Percentiles rank a stretch among this genome's conserved stretches.
Evolutionary conservation across 2,113 vertebrate genomes (phyloP).

Genomic region (Nannospalax galili): DNA sequence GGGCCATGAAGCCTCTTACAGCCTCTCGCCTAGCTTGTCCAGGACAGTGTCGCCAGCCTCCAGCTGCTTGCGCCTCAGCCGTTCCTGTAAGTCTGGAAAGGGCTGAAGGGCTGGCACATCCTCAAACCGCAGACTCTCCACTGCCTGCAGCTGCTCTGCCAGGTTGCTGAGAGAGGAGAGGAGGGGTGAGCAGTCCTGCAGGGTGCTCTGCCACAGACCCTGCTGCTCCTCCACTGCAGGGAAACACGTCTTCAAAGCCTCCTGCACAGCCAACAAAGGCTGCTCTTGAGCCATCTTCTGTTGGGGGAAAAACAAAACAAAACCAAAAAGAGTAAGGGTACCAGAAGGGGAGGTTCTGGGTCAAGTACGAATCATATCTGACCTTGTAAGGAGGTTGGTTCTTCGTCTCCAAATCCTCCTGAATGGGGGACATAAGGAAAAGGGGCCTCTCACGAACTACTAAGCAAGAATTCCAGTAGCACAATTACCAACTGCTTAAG

Average conservation of each 20-base stretch:
- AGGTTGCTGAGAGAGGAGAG: constrained; percentile 89
- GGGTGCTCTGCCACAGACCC: constrained; percentile 80
- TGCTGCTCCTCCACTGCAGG: constrained; percentile 81
- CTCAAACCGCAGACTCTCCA: constrained; percentile 81
- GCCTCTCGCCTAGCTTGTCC: constrained; percentile 84
- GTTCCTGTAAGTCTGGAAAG: constrained; percentile 87
- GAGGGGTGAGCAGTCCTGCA: constrained; percentile 85
- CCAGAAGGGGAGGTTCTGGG: not conserved
- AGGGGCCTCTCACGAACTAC: no score
- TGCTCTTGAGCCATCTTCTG: constrained; percentile 62
- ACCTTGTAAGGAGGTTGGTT: not conserved
- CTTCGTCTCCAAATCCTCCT: not conserved
- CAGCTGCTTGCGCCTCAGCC: constrained; percentile 88
- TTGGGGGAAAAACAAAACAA: not conserved
- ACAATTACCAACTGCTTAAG: not conserved
- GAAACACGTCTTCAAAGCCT: constrained; percentile 87
- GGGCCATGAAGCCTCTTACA: constrained; percentile 84
- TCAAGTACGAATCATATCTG: not conserved
- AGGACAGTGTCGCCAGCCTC: constrained; percentile 86
- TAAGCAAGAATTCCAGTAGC: not conserved
- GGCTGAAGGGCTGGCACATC: constrained; percentile 82
- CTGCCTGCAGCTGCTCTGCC: constrained; percentile 88
- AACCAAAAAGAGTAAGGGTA: not conserved
- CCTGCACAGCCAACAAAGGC: constrained; percentile 57
- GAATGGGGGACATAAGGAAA: not conserved